These are phyloP conservation scores for Cinara cedri DNA, from an alignment of 2,888 invertebrate species.

Conservation along the genomic window DNA sequence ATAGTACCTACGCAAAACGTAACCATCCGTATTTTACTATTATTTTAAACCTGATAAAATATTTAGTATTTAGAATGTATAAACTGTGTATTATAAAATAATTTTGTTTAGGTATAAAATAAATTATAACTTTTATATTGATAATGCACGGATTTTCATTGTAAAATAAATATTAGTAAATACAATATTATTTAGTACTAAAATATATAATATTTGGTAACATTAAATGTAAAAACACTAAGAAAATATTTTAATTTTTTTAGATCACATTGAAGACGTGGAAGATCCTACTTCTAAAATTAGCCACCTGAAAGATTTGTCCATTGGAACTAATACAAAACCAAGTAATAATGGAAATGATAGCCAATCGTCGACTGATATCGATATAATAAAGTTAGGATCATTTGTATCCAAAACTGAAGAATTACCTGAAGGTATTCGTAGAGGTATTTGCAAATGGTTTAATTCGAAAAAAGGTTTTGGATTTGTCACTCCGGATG, in stretches of 20 bases:
- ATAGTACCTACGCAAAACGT: too few relatives aligned
- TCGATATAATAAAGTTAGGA: constrained; percentile 61
- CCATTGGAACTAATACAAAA: constrained; percentile 1
- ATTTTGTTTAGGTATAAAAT: not conserved
- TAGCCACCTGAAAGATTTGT: not conserved
- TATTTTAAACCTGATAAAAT: too few relatives aligned
- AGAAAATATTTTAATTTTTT: not conserved
- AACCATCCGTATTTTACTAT: too few relatives aligned
- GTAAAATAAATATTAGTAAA: not conserved
- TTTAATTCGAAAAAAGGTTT: constrained; percentile 95
- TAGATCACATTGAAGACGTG: constrained; percentile 16
- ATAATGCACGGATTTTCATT: not conserved
- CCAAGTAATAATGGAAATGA: constrained; percentile 32
- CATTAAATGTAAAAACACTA: not conserved
- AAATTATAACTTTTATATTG: not conserved
- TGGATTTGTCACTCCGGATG: constrained; percentile 91
- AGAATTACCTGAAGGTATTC: constrained; percentile 64
- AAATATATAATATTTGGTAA: too few relatives aligned
- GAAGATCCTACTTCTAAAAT: constrained; percentile 1
- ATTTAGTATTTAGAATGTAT: too few relatives aligned
- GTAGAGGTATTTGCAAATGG: constrained; percentile 89
- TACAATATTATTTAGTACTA: too few relatives aligned
- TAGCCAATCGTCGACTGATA: constrained; percentile 37
- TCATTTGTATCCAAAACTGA: constrained; percentile 65
- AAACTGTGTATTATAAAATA: not conserved